Evolutionary conservation across 2,797 vertebrate genomes (phyloP), one percentile per base, ranked within the genome.

Genomic region (Delichon dasypus): DNA sequence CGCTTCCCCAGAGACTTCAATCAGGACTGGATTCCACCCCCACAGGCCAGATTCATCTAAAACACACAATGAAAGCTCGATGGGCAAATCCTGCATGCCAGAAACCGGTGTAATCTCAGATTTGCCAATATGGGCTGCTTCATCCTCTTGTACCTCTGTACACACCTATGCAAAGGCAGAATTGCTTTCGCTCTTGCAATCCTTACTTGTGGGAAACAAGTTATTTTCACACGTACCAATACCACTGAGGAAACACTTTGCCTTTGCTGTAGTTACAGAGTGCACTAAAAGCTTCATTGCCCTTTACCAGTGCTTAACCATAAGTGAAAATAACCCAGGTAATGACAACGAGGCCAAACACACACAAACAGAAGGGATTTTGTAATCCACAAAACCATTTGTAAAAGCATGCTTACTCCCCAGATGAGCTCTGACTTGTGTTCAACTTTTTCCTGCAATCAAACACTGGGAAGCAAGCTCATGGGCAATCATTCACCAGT

Each of bases 1-100:
- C n/a, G 23, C 12, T 85, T 90, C 93, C 93, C 94, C 89, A 93
- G 85, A 81, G 64, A 42, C 36, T 86, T 94, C 71, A 88, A 1
- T 61, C 57, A 64, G 55, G 76, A 47, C 51, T 78, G 36, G 29
- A 93, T 95, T 94, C 57, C 67, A 94, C n/a, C 45, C 89, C 84
- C 6, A 1, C 48, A 91, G 85, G 47, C 64, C 48, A 84, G 64
- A 86, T 58, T 79, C 5, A 25, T 66, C 32, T 26, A 42, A 89
- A 26, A 22, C 1, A 53, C 8, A 16, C 16, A 40, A 38, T 0
- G 2, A 45, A 80, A 72, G 19, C 11, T 75, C 4, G 13, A 8
- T n/a, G 60, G 76, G 29, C 29, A 75, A 40, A 62, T 32, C 27
- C 47, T 55, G 51, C 40, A 21, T 2, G 16, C 50, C 64, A 83